A percentile compares a stretch with the other conserved stretches of the same genome.
These are phyloP conservation scores for Sturnus vulgaris DNA, from an alignment of 2,113 vertebrate species.

Conservation along the genomic window DNA sequence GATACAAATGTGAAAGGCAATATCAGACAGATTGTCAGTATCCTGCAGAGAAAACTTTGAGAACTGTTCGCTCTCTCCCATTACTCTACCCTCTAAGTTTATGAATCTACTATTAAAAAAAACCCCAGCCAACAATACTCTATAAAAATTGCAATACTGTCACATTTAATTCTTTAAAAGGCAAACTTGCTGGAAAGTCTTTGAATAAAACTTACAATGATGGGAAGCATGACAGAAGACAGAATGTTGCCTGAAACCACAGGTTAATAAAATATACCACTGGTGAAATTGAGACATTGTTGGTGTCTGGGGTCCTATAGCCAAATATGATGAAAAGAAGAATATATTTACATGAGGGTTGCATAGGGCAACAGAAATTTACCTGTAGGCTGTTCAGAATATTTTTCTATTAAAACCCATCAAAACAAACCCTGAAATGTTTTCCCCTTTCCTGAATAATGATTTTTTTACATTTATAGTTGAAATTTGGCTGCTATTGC, in stretches of 20 bases:
- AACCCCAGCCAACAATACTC: neutral
- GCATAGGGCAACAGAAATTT: neutral
- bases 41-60: neutral
- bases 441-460: neutral
- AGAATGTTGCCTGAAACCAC: neutral
- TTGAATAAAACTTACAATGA: neutral
- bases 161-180: neutral
- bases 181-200: neutral
- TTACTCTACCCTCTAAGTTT: neutral
- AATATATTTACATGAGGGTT: neutral
- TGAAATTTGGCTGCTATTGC: neutral
- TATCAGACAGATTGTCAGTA: neutral
- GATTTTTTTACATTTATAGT: neutral
- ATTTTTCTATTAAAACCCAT: neutral
- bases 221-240: neutral
- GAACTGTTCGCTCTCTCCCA: neutral
- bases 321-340: conserved; percentile 4
- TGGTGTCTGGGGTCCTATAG: neutral
- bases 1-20: neutral
- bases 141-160: neutral
- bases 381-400: neutral
- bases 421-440: neutral
- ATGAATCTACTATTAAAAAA: neutral
- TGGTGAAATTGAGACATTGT: neutral
- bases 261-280: conserved; percentile 4